Conservation (phyloP, 2,797 vertebrate species). For the Lerista edwardsae region DNA sequence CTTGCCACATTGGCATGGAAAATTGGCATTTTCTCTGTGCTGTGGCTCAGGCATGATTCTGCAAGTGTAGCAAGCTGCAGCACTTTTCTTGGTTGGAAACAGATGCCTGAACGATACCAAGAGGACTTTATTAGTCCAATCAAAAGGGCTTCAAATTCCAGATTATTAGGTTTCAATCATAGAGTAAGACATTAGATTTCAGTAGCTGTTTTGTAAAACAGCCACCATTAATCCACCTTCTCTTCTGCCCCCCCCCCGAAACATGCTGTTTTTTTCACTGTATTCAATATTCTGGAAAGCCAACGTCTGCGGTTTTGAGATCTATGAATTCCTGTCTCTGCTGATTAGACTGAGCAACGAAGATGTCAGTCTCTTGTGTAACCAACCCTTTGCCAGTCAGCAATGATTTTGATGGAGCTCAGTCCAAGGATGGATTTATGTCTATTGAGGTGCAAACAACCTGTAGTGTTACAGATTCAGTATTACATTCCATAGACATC, state of each 20-base stretch:
- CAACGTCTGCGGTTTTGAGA: neutral
- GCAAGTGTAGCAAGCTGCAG: neutral
- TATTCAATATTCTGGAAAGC: neutral
- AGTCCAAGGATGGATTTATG: neutral
- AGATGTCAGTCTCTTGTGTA: conserved; percentile 4
- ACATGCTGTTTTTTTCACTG: conserved; percentile 19
- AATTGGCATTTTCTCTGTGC: conserved; percentile 9
- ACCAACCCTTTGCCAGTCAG: conserved; percentile 10
- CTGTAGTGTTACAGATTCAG: neutral
- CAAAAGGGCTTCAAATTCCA: conserved; percentile 29
- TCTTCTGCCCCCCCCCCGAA: neutral
- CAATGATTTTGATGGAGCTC: conserved; percentile 31
- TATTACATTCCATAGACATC: neutral
- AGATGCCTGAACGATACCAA: conserved; percentile 18
- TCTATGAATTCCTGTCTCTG: neutral
- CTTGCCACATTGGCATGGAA: neutral
- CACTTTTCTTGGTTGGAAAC: neutral
- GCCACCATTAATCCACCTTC: neutral
- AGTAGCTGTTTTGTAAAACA: neutral
- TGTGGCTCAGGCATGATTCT: conserved; percentile 30
- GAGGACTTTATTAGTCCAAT: neutral
- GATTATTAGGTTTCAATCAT: neutral
- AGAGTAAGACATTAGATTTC: neutral
- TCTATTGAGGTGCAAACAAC: neutral
- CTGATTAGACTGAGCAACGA: conserved; percentile 17